Evolutionary conservation across 2,113 vertebrate genomes (phyloP), one percentile per base, ranked within the genome.

Genomic region (Pipra filicauda): DNA sequence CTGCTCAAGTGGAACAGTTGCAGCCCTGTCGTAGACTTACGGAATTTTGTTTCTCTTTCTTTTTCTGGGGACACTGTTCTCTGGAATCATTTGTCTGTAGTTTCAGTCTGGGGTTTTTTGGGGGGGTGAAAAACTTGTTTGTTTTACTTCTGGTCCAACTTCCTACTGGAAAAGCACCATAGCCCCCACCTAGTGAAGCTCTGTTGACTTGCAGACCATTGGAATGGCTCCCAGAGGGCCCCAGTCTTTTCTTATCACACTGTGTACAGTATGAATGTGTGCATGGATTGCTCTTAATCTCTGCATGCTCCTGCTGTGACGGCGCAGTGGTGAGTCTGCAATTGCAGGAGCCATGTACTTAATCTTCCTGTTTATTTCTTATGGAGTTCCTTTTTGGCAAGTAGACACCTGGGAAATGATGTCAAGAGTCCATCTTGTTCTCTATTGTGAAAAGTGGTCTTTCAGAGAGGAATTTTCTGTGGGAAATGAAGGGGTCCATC

Each of bases 341-440:
- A 21, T 10, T 44, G 18, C 43, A 46, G 72, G 55, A 90, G 6
- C 70, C 28, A 4, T 3, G 52, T 23, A 4, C 39, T 82, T 86
- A 77, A 27, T 72, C 57, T 33, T 69, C 62, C 44, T 76, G 11
- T 24, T 59, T 88, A 33, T 23, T 93, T 83, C 75, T 77, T 44
- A 14, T 0, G 2, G 59, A 72, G 43, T 11, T 89, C 15, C 20
- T 31, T 86, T 77, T 48, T 1, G 11, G 31, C 0, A 0, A 57
- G 44, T 27, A 33, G 52, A 22, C 55, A 52, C 18, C 28, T 85
- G 49, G 54, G 43, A 86, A 78, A 26, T 22, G 35, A 48, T n/a
- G 18, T 52, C 49, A 62, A 21, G 52, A 49, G 28, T 65, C 48
- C 66, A 57, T 26, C 15, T 16, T 17, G 54, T 64, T 39, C 54